Evolutionary conservation across 2,888 invertebrate species (phyloP), one percentile per base, ranked within the genome.

Genomic region (Agonopterix subpropinquella): DNA sequence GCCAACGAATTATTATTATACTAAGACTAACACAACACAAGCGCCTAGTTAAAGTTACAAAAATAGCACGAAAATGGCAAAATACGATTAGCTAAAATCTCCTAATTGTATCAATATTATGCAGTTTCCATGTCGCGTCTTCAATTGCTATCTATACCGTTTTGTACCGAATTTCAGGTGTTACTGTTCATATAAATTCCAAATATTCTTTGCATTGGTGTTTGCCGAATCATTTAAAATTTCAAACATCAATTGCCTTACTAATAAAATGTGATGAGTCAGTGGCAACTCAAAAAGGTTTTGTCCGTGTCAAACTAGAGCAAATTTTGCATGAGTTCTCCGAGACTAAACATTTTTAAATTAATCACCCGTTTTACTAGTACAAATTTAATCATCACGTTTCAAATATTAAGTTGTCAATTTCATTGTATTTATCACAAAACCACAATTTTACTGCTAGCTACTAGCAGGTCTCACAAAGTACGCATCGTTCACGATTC

Each of bases 401-500:
- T 73, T 71, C 70, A 65, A 76, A 70, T 71, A 70, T 72, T 64
- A 74, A 78, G 71, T 75, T 73, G 66, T 79, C 85, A 85, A 87
- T 86, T 86, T 80, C 76, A 86, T 87, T 87, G 84, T 83, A 76
- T 71, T 75, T 86, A 87, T 86, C 87, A 88, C 87, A 86, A 81
- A 80, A 81, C 76, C 71, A 76, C 81, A 73, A 79, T 86, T 87
- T 77, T 84, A 81, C 80, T 85, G 87, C 87, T 78, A 87, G 87
- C 77, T 75, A 59, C 87, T 87, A 81, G 87, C 87, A 86, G 77
- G 63, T 75, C 67, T 79, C 82, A 81, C 79, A 79, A 66, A 64
- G 61, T 74, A 71, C 69, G 69, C 65, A 36, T 48, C 62, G 63
- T 63, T 68, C 61, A 76, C 75, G 70, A 80, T 73, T 70, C 4